Evolutionary conservation across 2,888 invertebrate genomes (phyloP).

Genomic region (Megastigmus dorsalis): DNA sequence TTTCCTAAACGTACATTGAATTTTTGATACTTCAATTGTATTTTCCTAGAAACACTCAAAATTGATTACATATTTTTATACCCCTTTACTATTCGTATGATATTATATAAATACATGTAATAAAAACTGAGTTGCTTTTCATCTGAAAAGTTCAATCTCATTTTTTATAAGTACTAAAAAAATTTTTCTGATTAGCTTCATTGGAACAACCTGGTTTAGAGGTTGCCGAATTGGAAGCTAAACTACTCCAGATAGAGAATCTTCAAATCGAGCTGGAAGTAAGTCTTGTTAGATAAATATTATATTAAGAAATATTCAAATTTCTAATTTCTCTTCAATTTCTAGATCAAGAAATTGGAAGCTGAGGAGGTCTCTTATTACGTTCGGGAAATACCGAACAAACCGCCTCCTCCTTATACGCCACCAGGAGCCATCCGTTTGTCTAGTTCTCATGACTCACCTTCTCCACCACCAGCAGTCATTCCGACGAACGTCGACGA

Average conservation of each 20-base stretch:
- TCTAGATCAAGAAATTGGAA: constrained; percentile 79
- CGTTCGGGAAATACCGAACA: constrained; percentile 83
- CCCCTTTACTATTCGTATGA: constrained; percentile 49
- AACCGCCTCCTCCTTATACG: constrained; percentile 85
- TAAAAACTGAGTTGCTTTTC: constrained; percentile 60
- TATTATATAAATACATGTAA: constrained; percentile 7
- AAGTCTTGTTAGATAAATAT: constrained; percentile 57
- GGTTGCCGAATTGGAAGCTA: constrained; percentile 76
- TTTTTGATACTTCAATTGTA: constrained; percentile 50
- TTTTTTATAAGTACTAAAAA: constrained; percentile 35
- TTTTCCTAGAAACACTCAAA: constrained; percentile 58
- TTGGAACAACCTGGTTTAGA: constrained; percentile 70
- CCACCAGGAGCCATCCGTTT: constrained; percentile 75
- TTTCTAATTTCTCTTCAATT: constrained; percentile 51
- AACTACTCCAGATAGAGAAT: constrained; percentile 79
- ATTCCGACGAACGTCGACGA: constrained; percentile 75
- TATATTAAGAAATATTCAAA: neutral
- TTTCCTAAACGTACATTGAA: constrained; percentile 39
- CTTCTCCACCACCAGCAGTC: constrained; percentile 68
- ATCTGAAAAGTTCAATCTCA: constrained; percentile 45
- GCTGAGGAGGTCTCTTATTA: constrained; percentile 77
- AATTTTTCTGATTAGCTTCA: constrained; percentile 63
- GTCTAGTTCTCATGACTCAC: constrained; percentile 67
- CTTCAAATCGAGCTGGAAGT: constrained; percentile 81
- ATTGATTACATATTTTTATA: constrained; percentile 51